Percentiles rank a stretch among this genome's conserved stretches.
Conservation (phyloP, 1,140 invertebrate genomes). For the Drosophila busckii region DNA sequence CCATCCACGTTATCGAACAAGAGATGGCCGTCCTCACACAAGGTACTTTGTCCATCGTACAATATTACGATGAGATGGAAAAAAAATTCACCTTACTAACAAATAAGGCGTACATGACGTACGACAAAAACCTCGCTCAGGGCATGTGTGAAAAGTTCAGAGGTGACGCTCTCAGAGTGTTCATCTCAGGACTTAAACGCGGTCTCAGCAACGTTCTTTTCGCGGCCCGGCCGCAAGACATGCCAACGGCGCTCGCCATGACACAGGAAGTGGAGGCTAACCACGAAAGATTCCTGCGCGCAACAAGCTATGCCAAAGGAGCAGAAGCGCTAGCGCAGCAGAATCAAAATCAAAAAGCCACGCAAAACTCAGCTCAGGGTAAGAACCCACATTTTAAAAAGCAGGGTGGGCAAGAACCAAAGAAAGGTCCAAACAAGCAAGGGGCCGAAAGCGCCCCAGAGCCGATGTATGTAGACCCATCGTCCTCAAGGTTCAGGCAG, state of each 20-base stretch:
- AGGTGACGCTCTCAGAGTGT: slow-evolving; percentile 1
- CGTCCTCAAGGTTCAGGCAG: too few species aligned
- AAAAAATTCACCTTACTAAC: slow-evolving; percentile 2
- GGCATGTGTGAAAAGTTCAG: neutral
- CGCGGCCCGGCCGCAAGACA: neutral
- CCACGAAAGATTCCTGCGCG: too few species aligned
- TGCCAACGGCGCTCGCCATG: neutral
- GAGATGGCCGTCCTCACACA: neutral
- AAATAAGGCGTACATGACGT: slow-evolving; percentile 3
- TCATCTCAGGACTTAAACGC: neutral
- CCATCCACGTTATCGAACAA: neutral
- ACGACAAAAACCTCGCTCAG: neutral
- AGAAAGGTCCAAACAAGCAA: too few species aligned
- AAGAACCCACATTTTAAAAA: too few species aligned
- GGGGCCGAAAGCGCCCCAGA: neutral
- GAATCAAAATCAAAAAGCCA: too few species aligned
- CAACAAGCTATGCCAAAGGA: neutral
- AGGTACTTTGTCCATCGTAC: neutral
- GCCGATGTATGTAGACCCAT: neutral
- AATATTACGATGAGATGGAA: slow-evolving; percentile 5
- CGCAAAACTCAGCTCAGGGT: too few species aligned
- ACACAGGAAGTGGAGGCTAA: too few species aligned
- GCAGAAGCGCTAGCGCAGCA: too few species aligned
- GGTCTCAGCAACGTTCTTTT: neutral
- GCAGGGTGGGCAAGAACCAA: too few species aligned